Base-by-base conservation (phyloP, 2,113 vertebrate genomes). In the Falco punctatus region DNA sequence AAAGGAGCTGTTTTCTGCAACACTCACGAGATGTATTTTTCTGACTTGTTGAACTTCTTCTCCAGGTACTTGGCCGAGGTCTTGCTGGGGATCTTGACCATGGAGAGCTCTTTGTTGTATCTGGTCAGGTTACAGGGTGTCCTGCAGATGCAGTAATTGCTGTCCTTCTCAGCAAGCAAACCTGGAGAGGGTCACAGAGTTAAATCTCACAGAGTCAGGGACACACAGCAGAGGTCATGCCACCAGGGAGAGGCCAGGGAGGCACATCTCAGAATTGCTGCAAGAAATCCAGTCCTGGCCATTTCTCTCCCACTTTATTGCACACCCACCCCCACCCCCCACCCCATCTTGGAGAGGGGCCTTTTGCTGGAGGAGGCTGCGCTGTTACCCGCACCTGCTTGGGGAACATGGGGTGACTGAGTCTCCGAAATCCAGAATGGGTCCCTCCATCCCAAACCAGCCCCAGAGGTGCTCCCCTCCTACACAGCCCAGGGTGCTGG, bases 11-110 rank as follows among this genome's bases (percentile, higher is more conserved):
- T 19, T 40, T 10, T 48, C 74, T 67, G 32, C 35, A n/a, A 26
- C 72, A 98, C 99, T 98, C 96, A 99, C 99, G 99, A 98, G 97
- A 99, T 99, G 85, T 99, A 99, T 92, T 99, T 99, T 98, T 99
- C 99, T 0, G 99, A 99, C 97, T 99, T 99, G 98, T 99, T 99
- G 97, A 99, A 99, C 96, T 99, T 99, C 98, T 99, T 99, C 98
- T 99, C 99, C 80, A 99, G 98, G 97, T 99, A 99, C 95, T 99
- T 99, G 86, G 99, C 99, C 0, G 99, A 99, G 2, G 99, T 99
- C 97, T 99, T 99, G 98, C 99, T 99, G 97, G 99, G 99, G 94
- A 99, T 99, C 97, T 99, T 99, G 93, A 99, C 99, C 99, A 99
- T 99, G 98, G 99, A 99, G 82, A 99, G 98, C 97, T 99, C 99